Conservation (phyloP, 64 coral and sea anemone species). For the Montipora cactus region DNA sequence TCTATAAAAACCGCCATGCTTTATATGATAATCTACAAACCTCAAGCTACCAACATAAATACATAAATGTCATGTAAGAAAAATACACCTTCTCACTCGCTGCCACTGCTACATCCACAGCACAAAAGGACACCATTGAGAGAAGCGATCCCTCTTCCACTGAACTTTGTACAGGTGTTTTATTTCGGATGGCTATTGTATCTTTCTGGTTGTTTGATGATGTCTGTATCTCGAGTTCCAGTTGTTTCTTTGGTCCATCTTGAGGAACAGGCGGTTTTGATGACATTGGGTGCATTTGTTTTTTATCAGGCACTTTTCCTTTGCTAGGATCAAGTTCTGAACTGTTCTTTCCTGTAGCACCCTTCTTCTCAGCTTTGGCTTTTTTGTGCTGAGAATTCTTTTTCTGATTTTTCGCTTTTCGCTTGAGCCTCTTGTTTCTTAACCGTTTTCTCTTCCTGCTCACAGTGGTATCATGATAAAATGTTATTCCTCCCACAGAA, state of each 20-base stretch:
- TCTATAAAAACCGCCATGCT: no score
- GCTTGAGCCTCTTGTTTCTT: conserved; percentile 6
- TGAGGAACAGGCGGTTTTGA: not conserved
- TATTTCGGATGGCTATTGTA: not conserved
- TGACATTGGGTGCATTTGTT: not conserved
- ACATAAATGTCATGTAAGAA: no score
- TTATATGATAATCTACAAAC: no score
- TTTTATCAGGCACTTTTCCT: not conserved
- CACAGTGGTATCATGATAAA: conserved; percentile 7
- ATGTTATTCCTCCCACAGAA: conserved; percentile 14
- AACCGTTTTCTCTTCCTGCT: not conserved
- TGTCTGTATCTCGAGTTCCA: not conserved
- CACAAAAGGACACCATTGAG: conserved; percentile 55
- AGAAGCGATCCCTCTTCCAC: conserved; percentile 52
- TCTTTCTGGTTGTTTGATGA: not conserved
- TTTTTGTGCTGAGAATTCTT: conserved; percentile 26
- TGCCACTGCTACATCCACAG: conserved; percentile 89
- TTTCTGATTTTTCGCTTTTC: conserved; percentile 26
- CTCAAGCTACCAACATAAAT: no score
- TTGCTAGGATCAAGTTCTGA: not conserved
- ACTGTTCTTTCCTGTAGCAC: not conserved
- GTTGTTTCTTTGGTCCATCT: not conserved
- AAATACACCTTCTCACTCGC: conserved; percentile 76
- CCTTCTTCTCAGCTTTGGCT: conserved; percentile 5
- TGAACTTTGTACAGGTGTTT: not conserved